phyloP scores from a whole-genome alignment of 2,113 vertebrate species.

The Emydura subglobosa region DNA sequence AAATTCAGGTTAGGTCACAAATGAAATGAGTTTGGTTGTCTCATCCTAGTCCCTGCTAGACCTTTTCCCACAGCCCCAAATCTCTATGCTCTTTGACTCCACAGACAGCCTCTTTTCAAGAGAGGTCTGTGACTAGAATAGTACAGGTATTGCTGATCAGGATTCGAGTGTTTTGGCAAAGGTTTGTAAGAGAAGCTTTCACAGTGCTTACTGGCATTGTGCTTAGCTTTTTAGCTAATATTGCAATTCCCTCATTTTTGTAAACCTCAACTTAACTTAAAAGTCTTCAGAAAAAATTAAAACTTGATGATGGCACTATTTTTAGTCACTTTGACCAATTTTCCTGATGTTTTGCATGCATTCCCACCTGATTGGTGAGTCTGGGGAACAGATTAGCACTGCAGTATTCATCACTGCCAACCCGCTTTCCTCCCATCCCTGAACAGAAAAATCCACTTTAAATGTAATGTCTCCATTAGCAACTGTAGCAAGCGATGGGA shows the following conservation, averaged over 20 bases:
- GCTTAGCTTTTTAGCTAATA: neutral
- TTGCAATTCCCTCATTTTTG: neutral
- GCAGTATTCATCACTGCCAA: neutral
- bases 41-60: neutral
- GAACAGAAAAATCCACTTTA: neutral
- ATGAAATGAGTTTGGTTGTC: neutral
- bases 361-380: neutral
- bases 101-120: neutral
- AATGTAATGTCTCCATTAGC: neutral
- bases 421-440: neutral
- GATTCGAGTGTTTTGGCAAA: slow-evolving; percentile 16
- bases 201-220: neutral
- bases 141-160: neutral
- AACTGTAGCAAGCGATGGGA: neutral
- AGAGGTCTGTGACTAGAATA: neutral
- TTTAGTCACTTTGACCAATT: neutral
- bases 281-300: neutral
- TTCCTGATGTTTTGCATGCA: neutral
- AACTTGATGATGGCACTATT: neutral
- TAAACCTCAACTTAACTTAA: slow-evolving; percentile 6
- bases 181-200: neutral
- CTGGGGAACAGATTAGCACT: neutral
- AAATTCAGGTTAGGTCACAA: neutral
- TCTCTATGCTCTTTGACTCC: neutral
- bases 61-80: neutral